These are phyloP conservation scores for Zoanthus gigantus DNA, from an alignment of 92 coral and sea anemone species.

Conservation along the genomic window DNA sequence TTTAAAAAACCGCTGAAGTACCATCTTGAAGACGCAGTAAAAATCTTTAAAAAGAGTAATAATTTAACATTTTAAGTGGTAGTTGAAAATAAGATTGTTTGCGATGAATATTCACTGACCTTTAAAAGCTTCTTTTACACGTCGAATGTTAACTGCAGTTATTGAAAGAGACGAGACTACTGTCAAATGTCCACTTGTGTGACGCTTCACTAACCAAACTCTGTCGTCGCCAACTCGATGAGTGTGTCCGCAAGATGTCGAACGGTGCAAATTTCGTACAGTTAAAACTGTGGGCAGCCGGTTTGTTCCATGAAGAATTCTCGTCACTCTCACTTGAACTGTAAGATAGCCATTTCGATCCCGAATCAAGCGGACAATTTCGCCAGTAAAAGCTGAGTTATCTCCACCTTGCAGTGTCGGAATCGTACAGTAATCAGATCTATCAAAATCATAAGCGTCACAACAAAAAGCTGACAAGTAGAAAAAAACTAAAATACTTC, in stretches of 20 bases:
- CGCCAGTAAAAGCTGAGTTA: slow-evolving; percentile 72
- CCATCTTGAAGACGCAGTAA: not conserved
- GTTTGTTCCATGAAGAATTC: slow-evolving; percentile 59
- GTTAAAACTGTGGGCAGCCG: slow-evolving; percentile 43
- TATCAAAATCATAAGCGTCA: slow-evolving; percentile 28
- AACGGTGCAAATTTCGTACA: slow-evolving; percentile 66
- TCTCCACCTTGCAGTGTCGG: slow-evolving; percentile 73
- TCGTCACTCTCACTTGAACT: slow-evolving; percentile 63
- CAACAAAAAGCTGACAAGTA: not conserved
- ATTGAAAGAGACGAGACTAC: slow-evolving; percentile 71
- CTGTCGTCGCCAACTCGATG: slow-evolving; percentile 81
- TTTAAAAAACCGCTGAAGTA: not conserved
- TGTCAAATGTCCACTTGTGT: slow-evolving; percentile 74
- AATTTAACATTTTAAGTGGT: not conserved
- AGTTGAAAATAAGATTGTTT: not conserved
- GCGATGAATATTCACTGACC: not conserved
- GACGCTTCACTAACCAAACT: slow-evolving; percentile 86
- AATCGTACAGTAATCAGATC: slow-evolving; percentile 67
- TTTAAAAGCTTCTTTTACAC: slow-evolving; percentile 14
- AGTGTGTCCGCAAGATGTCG: slow-evolving; percentile 81
- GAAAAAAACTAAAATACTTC: not conserved
- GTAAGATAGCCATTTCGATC: slow-evolving; percentile 56
- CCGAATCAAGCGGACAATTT: slow-evolving; percentile 56
- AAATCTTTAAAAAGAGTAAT: not conserved
- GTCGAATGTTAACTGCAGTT: not conserved